A percentile compares a stretch with the other conserved stretches of the same genome.
phyloP scores from a whole-genome alignment of 2,113 vertebrate species.

The Lathamus discolor region DNA sequence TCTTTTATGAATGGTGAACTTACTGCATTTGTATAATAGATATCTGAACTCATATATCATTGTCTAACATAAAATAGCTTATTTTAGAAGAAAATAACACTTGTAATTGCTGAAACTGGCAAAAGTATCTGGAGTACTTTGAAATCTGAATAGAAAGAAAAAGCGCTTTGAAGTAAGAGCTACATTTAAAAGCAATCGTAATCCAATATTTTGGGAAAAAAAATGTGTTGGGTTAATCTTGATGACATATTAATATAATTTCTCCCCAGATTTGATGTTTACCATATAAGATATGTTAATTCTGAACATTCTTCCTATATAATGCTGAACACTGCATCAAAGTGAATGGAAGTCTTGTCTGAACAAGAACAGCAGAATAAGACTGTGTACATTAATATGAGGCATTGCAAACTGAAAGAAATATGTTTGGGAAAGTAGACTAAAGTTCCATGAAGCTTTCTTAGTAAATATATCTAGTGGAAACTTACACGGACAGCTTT shows the following conservation, averaged over 20 bases:
- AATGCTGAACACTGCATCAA: not conserved
- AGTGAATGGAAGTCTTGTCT: not conserved
- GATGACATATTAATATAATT: not conserved
- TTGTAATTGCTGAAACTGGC: not conserved
- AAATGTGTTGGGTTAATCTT: not conserved
- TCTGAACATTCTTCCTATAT: not conserved
- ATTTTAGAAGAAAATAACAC: conserved; percentile 17
- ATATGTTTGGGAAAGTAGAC: not conserved
- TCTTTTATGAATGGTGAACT: conserved; percentile 73
- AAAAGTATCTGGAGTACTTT: not conserved
- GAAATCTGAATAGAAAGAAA: not conserved
- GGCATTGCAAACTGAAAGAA: not conserved
- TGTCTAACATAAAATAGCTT: conserved; percentile 20
- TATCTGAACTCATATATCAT: not conserved
- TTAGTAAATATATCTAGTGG: not conserved
- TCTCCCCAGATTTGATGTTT: not conserved
- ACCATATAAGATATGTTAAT: not conserved
- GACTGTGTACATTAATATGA: fast-evolving
- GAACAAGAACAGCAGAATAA: not conserved
- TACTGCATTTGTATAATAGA: not conserved
- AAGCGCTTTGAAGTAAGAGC: not conserved
- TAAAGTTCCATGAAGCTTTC: not conserved
- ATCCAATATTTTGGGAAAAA: not conserved
- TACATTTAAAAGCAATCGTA: not conserved
- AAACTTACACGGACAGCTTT: not conserved